Evolutionary conservation across 2,797 vertebrate genomes (phyloP).

Genomic region (Pelochelys cantorii): DNA sequence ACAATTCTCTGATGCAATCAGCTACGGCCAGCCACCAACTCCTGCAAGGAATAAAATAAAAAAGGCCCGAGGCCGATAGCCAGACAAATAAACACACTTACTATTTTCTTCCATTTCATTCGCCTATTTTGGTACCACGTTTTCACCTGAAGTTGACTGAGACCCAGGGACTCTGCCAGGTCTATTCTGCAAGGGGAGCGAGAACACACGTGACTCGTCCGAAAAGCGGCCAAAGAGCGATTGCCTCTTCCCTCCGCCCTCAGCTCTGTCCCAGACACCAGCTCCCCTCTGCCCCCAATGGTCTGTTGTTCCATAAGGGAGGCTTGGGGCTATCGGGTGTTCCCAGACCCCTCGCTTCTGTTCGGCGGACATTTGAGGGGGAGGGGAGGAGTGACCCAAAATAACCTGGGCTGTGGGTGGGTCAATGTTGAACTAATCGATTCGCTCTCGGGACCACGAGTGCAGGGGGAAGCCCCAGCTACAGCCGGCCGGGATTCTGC

Average conservation of each 20-base stretch:
- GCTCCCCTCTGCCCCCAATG: background rate
- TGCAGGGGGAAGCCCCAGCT: background rate
- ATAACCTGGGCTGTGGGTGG: background rate
- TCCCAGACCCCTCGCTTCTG: background rate
- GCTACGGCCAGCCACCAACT: background rate
- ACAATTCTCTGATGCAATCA: background rate
- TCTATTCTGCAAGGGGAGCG: conserved; percentile 91
- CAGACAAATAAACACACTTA: conserved; percentile 80
- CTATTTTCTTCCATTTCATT: conserved; percentile 99
- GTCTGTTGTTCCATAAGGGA: background rate
- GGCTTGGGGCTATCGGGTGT: background rate
- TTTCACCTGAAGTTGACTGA: conserved; percentile 98
- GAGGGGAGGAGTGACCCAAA: no score
- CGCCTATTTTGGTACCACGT: conserved; percentile 99
- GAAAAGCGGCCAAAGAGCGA: no score
- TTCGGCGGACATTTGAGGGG: background rate
- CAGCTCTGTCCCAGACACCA: background rate
- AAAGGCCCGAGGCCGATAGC: background rate
- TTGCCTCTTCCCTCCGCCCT: no score
- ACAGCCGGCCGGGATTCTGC: background rate
- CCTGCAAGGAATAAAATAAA: no score
- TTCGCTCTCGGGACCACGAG: background rate
- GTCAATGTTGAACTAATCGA: background rate
- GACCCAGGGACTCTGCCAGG: conserved; percentile 95
- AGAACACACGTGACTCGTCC: background rate